Evolutionary conservation across 2,113 vertebrate species (phyloP).

Genomic region (Physeter macrocephalus): DNA sequence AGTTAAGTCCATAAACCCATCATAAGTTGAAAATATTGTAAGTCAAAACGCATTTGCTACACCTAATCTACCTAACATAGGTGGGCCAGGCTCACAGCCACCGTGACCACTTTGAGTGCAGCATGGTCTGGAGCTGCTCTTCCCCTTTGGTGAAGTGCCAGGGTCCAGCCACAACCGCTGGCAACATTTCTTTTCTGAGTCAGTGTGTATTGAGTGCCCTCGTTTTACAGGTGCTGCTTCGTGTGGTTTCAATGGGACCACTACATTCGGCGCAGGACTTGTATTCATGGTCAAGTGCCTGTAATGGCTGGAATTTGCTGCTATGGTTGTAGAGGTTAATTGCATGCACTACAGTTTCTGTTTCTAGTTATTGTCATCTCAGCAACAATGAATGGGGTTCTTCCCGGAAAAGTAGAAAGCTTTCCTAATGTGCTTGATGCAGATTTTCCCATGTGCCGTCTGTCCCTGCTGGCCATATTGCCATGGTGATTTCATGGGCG

Average conservation of each 20-base stretch:
- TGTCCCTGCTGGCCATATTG: neutral
- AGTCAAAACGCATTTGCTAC: too few species aligned
- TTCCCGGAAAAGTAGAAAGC: neutral
- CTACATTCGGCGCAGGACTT: neutral
- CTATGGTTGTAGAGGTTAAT: neutral
- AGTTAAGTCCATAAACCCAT: too few species aligned
- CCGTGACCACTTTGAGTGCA: neutral
- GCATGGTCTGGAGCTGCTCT: neutral
- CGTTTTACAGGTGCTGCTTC: neutral
- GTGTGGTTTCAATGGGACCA: neutral
- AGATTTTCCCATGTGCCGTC: neutral
- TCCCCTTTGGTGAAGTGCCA: neutral
- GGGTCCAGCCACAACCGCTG: too few species aligned
- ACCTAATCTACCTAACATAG: too few species aligned
- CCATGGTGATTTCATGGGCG: neutral
- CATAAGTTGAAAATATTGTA: too few species aligned
- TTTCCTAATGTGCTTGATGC: neutral
- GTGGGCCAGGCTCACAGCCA: neutral
- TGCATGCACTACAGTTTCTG: neutral
- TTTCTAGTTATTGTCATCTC: neutral
- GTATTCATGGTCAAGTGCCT: too few species aligned
- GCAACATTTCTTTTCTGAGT: too few species aligned
- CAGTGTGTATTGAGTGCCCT: neutral
- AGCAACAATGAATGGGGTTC: neutral
- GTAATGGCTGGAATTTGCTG: neutral